A percentile compares a stretch with the other conserved stretches of the same genome.
Evolutionary conservation across 92 coral and sea anemone species (phyloP).

Genomic region (Chrysogorgia sp.): DNA sequence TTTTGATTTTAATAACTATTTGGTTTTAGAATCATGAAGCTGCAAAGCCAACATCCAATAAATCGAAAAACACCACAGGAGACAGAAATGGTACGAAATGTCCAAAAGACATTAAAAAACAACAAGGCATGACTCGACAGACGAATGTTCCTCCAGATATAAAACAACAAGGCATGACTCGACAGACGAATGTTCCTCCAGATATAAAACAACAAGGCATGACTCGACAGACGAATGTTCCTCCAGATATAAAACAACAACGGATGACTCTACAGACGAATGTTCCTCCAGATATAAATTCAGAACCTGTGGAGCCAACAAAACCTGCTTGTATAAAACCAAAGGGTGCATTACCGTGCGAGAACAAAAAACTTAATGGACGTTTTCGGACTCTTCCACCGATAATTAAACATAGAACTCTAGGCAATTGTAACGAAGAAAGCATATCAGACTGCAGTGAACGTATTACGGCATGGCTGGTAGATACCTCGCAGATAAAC

Average conservation of each 20-base stretch:
- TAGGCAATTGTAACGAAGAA: conserved; percentile 10
- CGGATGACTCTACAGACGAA: not conserved
- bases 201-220: not conserved
- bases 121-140: not conserved
- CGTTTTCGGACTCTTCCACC: conserved; percentile 12
- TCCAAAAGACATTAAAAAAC: not conserved
- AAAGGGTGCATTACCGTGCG: not conserved
- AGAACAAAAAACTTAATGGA: not conserved
- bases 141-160: not conserved
- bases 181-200: not conserved
- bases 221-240: not conserved
- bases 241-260: not conserved
- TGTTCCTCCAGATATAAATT: not conserved
- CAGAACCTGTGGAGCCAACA: not conserved
- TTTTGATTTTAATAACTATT: not conserved
- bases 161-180: not conserved
- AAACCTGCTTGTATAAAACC: not conserved
- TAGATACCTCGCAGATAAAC: conserved; percentile 11
- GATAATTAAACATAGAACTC: not conserved
- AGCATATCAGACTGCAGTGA: conserved; percentile 33
- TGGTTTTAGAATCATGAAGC: conserved; percentile 13
- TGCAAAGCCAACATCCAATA: conserved; percentile 10
- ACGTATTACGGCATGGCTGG: conserved; percentile 23
- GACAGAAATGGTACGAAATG: not conserved
- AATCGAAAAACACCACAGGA: not conserved